Conservation (phyloP, 2,797 vertebrate genomes). For the Cyclura pinguis region DNA sequence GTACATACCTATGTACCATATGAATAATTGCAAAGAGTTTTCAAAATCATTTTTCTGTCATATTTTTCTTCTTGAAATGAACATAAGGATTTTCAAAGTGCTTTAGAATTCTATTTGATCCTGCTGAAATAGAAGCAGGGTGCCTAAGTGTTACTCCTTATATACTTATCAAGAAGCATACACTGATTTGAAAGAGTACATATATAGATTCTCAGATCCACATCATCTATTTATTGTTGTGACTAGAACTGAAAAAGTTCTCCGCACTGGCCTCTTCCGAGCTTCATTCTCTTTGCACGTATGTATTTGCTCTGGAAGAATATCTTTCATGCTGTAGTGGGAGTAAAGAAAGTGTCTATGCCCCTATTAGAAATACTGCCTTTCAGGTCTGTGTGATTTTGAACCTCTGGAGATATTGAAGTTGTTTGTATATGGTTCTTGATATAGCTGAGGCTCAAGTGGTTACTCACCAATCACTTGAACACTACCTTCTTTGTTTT, state of each 20-base stretch:
- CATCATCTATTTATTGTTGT: background rate
- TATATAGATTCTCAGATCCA: background rate
- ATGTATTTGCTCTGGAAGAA: background rate
- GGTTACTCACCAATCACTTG: slow-evolving; percentile 11
- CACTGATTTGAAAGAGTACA: background rate
- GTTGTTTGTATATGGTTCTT: slow-evolving; percentile 27
- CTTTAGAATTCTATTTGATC: background rate
- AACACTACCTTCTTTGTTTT: slow-evolving; percentile 36
- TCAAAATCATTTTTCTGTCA: background rate
- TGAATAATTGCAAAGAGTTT: background rate
- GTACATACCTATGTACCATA: background rate
- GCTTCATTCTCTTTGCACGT: background rate
- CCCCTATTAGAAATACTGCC: slow-evolving; percentile 41
- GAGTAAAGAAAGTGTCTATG: slow-evolving; percentile 23
- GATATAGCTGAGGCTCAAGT: slow-evolving; percentile 6
- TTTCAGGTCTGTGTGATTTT: slow-evolving; percentile 45
- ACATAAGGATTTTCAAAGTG: background rate
- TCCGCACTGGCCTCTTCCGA: background rate
- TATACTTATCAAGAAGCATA: background rate
- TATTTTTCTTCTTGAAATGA: background rate
- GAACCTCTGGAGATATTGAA: slow-evolving; percentile 22
- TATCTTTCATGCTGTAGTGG: slow-evolving; percentile 12
- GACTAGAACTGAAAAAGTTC: background rate
- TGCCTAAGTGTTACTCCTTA: background rate
- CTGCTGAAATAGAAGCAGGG: background rate